These are phyloP conservation scores for Chlorocebus sabaeus DNA, from an alignment of 2,113 vertebrate species.

Conservation along the genomic window DNA sequence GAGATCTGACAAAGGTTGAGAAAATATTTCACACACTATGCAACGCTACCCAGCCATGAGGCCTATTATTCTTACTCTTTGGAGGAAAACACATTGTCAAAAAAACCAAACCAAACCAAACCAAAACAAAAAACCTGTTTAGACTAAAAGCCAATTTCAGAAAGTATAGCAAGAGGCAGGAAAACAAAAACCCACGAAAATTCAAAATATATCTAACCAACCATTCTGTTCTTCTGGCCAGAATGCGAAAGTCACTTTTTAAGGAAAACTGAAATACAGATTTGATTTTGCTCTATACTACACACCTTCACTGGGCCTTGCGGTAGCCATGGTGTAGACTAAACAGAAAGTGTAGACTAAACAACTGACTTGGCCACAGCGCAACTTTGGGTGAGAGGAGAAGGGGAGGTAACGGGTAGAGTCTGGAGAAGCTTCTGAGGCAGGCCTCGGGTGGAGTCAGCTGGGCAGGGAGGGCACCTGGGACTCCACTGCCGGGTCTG, in stretches of 20 bases:
- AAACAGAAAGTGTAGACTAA: not conserved
- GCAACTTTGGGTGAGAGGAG: not conserved
- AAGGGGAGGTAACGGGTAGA: accelerated
- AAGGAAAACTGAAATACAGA: not conserved
- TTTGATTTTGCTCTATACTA: not conserved
- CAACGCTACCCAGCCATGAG: not conserved
- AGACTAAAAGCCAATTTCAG: not conserved
- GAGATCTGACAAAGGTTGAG: not conserved
- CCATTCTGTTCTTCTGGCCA: not conserved
- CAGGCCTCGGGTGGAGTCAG: not conserved
- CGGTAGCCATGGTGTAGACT: not conserved
- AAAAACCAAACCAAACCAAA: not conserved
- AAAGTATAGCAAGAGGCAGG: conserved; percentile 42
- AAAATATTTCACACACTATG: not conserved
- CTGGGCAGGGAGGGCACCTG: too few species aligned
- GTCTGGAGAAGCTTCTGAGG: not conserved
- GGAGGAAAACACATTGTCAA: not conserved
- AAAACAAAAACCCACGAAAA: conserved; percentile 12
- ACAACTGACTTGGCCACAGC: not conserved
- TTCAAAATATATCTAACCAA: not conserved
- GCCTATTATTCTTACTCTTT: not conserved
- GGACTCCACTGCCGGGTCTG: accelerated
- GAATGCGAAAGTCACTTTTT: not conserved
- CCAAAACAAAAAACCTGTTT: not conserved
- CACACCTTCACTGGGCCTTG: not conserved